Evolutionary conservation across 1,140 invertebrate genomes (phyloP), one percentile per base, ranked within the genome.

Genomic region (Drosophila paulistorum): DNA sequence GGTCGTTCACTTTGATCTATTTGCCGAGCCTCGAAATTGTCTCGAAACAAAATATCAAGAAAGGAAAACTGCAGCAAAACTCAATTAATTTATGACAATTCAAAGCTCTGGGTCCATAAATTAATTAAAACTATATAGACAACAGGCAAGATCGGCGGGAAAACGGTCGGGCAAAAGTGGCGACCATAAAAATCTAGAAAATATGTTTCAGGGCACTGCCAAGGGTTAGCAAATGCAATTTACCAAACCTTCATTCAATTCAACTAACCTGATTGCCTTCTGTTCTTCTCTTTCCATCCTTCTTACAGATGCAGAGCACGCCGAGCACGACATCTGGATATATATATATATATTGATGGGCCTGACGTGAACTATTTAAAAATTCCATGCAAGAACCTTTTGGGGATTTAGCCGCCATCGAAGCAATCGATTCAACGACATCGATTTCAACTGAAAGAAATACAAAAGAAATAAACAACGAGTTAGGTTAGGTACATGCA

Each of bases 261-360:
- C 65, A 64, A 66, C 60, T 57, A 45, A 83, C 77, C 57, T 37
- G 68, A 79, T 71, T 63, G 71, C 57, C 57, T 14, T 63, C 33
- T 54, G 57, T 74, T 57, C 55, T 54, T 3, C 41, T 33, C 64
- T 65, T 65, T 26, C 57, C 6, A 30, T 30, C 30, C 30, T 5
- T 58, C 20, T 84, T 85, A 69, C 67, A 86, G 84, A 86, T 86
- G 87, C 83, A 70, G 72, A 62, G 68, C 82, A 87, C 82, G 79
- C 68, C 67, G 57, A 60, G 55, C 69, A 68, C 77, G 33, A 70
- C 75, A 51, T 23, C 7, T 51, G 2, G 17, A 10, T 51, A 51
- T 51, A 23, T 51, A 51, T 23, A 51, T 51, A 51, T 11, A 23
- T 51, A 23, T 51, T 51, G 45, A 23, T 51, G 45, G 82, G 65